Evolutionary conservation across 2,888 invertebrate genomes (phyloP).

Genomic region (Cryptus armator): DNA sequence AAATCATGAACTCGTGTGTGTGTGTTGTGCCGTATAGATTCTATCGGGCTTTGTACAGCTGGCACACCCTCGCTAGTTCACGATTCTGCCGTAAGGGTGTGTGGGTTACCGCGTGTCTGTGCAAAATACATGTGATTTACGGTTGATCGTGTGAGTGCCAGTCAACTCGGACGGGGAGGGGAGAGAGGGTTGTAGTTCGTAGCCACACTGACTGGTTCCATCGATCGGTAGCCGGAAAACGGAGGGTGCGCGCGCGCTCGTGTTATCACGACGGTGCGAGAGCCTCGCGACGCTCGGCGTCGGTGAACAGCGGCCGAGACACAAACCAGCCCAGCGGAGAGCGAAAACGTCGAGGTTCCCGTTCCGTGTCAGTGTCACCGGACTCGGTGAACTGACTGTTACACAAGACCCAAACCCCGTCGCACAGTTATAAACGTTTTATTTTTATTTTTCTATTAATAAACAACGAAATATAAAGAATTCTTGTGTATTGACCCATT

Average conservation of each 20-base stretch:
- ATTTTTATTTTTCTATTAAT: not conserved
- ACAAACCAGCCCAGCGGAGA: slow-evolving; percentile 27
- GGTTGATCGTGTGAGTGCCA: slow-evolving; percentile 11
- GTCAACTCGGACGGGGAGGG: not conserved
- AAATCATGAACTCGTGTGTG: not conserved
- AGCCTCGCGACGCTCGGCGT: slow-evolving; percentile 20
- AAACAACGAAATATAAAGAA: slow-evolving; percentile 3
- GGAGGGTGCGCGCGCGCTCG: slow-evolving; percentile 23
- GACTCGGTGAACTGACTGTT: slow-evolving; percentile 59
- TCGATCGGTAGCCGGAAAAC: slow-evolving; percentile 4
- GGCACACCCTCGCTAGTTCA: slow-evolving; percentile 40
- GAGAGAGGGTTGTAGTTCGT: slow-evolving; percentile 8
- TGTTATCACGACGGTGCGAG: slow-evolving; percentile 19
- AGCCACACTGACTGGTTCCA: slow-evolving; percentile 23
- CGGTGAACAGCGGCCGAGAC: slow-evolving; percentile 30
- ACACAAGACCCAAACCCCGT: not conserved
- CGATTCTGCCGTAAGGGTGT: not conserved
- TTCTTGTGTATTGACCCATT: not conserved
- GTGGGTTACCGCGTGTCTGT: not conserved
- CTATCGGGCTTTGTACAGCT: slow-evolving; percentile 39
- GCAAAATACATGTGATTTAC: slow-evolving; percentile 17
- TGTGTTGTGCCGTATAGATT: slow-evolving; percentile 20
- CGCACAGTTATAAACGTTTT: not conserved
- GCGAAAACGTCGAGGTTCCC: slow-evolving; percentile 50
- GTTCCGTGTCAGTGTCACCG: slow-evolving; percentile 61